Conservation (phyloP, 2,797 vertebrate species). For the Pangasius larnaudii region DNA sequence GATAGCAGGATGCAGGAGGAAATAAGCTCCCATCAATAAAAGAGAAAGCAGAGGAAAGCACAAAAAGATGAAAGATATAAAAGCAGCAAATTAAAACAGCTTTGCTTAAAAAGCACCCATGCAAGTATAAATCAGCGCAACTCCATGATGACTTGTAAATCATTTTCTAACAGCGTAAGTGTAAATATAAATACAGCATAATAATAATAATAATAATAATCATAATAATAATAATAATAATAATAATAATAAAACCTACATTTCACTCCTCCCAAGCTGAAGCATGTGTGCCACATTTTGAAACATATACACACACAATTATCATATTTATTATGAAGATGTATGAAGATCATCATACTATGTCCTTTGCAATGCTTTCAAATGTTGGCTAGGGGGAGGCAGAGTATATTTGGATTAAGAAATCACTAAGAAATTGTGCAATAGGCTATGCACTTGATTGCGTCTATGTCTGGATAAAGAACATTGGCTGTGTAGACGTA, state of each 20-base stretch:
- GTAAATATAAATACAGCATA: neutral
- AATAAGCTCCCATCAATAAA: constrained; percentile 33
- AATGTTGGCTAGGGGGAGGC: constrained; percentile 44
- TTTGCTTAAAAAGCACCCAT: neutral
- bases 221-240: neutral
- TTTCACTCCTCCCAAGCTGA: neutral
- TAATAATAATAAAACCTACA: neutral
- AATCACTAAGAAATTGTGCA: neutral
- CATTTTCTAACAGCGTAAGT: neutral
- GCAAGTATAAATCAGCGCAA: neutral
- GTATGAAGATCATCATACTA: neutral
- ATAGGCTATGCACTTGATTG: neutral
- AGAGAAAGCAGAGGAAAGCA: constrained; percentile 11
- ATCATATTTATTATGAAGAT: neutral
- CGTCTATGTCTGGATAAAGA: neutral
- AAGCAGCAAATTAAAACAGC: constrained; percentile 26
- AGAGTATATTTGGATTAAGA: constrained; percentile 25
- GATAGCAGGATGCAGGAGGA: constrained; percentile 15
- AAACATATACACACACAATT: neutral
- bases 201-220: neutral
- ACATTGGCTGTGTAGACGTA: too few species aligned
- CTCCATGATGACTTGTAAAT: neutral
- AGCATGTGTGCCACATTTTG: neutral
- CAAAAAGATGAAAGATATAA: neutral
- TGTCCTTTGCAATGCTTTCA: constrained; percentile 28